These are phyloP conservation scores for Acrocera orbiculus DNA, from an alignment of 2,888 invertebrate species.

Conservation along the genomic window DNA sequence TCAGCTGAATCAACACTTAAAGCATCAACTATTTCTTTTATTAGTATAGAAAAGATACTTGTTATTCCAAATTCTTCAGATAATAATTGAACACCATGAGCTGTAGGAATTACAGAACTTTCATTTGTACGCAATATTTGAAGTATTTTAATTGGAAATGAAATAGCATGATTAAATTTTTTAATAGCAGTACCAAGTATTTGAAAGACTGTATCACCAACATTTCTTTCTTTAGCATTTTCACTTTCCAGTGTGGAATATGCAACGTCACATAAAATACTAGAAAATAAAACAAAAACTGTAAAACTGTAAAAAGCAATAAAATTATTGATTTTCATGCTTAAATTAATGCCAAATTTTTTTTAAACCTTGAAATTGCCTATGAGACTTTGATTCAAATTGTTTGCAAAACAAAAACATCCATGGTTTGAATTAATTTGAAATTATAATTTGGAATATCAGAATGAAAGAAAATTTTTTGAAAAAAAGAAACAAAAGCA, in stretches of 20 bases:
- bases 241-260: constrained; percentile 26
- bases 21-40: constrained; percentile 26
- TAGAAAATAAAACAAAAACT: constrained; percentile 13
- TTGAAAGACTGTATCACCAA: constrained; percentile 54
- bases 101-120: constrained; percentile 22
- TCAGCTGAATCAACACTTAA: constrained; percentile 23
- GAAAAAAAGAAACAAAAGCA: background rate
- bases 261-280: constrained; percentile 26
- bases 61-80: constrained; percentile 27
- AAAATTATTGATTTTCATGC: too few relatives aligned
- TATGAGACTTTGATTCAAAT: too few relatives aligned
- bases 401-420: too few relatives aligned
- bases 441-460: too few relatives aligned
- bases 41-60: constrained; percentile 24
- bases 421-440: too few relatives aligned
- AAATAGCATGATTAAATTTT: constrained; percentile 64
- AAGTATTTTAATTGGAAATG: constrained; percentile 53
- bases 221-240: constrained; percentile 41
- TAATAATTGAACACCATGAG: constrained; percentile 24
- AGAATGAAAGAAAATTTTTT: too few relatives aligned
- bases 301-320: too few relatives aligned
- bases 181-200: constrained; percentile 66
- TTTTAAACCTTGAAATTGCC: too few relatives aligned
- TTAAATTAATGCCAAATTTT: too few relatives aligned
- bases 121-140: constrained; percentile 33